phyloP scores from a whole-genome alignment of 2,113 vertebrate species.

The Neodon shergylaensis region DNA sequence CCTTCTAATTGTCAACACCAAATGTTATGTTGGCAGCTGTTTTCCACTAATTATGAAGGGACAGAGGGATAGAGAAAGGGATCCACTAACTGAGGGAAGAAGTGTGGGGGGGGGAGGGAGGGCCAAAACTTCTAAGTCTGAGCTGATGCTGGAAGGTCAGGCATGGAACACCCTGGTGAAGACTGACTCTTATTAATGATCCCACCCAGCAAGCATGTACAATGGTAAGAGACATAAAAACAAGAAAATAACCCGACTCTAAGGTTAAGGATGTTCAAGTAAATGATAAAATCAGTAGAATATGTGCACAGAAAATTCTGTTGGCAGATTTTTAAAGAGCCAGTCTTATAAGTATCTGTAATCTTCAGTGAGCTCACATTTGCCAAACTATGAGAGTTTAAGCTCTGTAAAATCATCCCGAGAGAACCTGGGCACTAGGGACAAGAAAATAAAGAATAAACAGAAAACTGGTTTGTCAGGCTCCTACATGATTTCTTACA shows the following conservation, averaged over 20 bases:
- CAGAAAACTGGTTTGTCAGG: background rate
- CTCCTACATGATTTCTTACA: background rate
- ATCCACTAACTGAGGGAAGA: no score
- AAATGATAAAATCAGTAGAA: background rate
- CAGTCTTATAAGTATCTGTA: background rate
- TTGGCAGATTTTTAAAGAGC: background rate
- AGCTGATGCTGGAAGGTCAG: background rate
- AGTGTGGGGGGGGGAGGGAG: background rate
- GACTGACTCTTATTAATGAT: background rate
- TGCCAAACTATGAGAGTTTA: background rate
- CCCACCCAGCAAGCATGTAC: background rate
- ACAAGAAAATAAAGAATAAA: background rate
- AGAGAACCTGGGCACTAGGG: background rate
- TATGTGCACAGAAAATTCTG: background rate
- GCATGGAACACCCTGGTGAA: background rate
- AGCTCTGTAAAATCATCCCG: background rate
- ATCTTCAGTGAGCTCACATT: slow-evolving; percentile 2
- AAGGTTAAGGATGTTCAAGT: background rate
- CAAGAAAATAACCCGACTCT: background rate
- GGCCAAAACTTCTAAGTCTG: background rate
- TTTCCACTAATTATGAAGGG: background rate
- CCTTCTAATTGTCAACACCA: background rate
- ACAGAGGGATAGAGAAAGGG: background rate
- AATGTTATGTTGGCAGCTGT: background rate
- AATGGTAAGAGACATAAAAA: slow-evolving; percentile 30